These are phyloP conservation scores for Poeciliopsis occidentalis DNA, from an alignment of 2,113 vertebrate genomes.

Conservation along the genomic window DNA sequence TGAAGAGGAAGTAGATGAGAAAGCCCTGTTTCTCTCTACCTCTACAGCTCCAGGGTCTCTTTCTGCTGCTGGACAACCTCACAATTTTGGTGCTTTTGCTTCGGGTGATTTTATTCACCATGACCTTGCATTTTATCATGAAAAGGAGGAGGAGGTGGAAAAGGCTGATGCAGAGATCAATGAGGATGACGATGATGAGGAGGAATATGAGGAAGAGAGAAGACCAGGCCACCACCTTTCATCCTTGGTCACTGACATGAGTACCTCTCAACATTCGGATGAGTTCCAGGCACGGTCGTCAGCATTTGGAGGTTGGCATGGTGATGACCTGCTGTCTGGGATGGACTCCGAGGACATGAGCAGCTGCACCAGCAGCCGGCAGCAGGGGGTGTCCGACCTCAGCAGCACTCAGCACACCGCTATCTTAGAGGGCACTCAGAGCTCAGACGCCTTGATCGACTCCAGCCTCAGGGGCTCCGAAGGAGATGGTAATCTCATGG, in stretches of 20 bases:
- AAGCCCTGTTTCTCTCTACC: conserved; percentile 49
- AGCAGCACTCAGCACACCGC: conserved; percentile 72
- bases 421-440: conserved; percentile 73
- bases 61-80: conserved; percentile 30
- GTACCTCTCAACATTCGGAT: conserved; percentile 68
- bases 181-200: conserved; percentile 74
- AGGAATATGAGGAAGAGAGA: conserved; percentile 73
- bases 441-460: conserved; percentile 71
- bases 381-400: conserved; percentile 66
- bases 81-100: conserved; percentile 35
- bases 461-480: conserved; percentile 74
- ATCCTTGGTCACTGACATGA: conserved; percentile 60
- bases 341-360: conserved; percentile 75
- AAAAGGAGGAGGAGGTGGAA: conserved; percentile 77
- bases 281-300: conserved; percentile 63
- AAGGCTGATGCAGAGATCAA: conserved; percentile 84
- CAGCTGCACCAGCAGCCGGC: conserved; percentile 72
- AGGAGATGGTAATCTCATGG: conserved; percentile 72
- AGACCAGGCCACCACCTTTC: conserved; percentile 65
- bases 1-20: conserved; percentile 43
- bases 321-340: conserved; percentile 66
- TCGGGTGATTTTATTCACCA: conserved; percentile 40
- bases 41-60: conserved; percentile 43
- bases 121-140: conserved; percentile 61
- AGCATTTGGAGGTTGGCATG: conserved; percentile 63